Evolutionary conservation across 2,888 invertebrate genomes (phyloP), one percentile per base, ranked within the genome.

Genomic region (Phorcus lineatus): DNA sequence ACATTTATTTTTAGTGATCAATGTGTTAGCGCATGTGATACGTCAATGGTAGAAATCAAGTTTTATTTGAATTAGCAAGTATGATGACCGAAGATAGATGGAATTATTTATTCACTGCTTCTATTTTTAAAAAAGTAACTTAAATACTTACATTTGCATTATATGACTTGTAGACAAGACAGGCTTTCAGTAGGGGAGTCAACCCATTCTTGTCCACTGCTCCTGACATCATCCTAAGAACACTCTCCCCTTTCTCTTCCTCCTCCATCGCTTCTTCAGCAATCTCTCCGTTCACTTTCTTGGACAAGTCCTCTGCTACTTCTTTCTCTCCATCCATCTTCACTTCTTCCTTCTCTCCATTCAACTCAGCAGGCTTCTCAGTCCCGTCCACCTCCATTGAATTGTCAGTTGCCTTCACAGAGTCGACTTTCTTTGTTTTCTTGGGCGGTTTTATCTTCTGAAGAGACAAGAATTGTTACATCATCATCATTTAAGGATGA

Each of bases 151-250:
- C 31, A 11, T 31, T 28, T 28, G 80, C 80, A 75, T 62, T n/a
- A 57, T 74, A 80, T 53, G 28, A 62, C 36, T 81, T 82, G 82
- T 89, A 90, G 31, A 82, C 84, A 77, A 87, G 84, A 83, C 92
- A 92, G 16, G 93, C 92, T 74, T 86, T 78, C 19, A 92, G 86
- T 40, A 93, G 83, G 19, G 93, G 93, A 0, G 92, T 93, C 82
- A 88, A 92, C 40, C 93, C 93, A 40, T 89, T 84, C 77, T 91
- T 84, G 83, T 92, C 91, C 7, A 89, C 85, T 52, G 89, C 91
- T 55, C 87, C 86, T 2, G 89, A 90, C 91, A 93, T 91, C 74
- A 89, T 87, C 82, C 90, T 88, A 62, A 92, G 85, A 54, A 87
- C 85, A 16, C 88, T 87, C 79, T 86, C 83, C 62, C 82, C 78